phyloP scores from a whole-genome alignment of 2,888 invertebrate genomes.

The Digitonthophagus gazella region DNA sequence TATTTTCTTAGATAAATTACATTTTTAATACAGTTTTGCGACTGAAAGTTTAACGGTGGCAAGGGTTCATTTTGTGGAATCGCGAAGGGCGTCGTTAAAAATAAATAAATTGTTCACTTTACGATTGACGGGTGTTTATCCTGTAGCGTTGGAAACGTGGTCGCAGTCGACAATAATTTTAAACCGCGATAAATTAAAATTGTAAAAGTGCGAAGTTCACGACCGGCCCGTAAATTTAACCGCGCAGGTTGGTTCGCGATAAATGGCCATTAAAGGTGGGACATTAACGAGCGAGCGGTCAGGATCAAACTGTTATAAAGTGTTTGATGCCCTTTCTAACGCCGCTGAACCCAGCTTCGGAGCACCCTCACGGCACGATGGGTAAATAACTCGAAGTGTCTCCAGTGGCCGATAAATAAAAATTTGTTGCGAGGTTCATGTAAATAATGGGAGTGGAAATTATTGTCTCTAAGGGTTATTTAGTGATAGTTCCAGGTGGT shows the following conservation, averaged over 20 bases:
- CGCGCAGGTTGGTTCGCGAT: background rate
- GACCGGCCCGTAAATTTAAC: background rate
- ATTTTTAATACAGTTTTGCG: background rate
- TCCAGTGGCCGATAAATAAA: constrained; percentile 23
- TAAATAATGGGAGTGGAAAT: constrained; percentile 23
- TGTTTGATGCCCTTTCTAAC: background rate
- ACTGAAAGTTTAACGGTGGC: background rate
- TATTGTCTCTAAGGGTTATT: constrained; percentile 11
- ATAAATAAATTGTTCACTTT: background rate
- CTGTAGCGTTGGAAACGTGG: background rate
- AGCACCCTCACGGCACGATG: background rate
- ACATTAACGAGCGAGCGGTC: background rate
- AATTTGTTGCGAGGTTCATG: constrained; percentile 24
- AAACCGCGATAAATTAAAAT: background rate
- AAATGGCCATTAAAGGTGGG: background rate
- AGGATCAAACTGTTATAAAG: background rate
- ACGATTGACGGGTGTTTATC: background rate
- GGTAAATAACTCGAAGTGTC: background rate
- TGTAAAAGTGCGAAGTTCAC: background rate
- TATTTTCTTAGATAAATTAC: background rate
- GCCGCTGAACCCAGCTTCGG: background rate
- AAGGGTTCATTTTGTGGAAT: background rate
- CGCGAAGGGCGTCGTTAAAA: background rate
- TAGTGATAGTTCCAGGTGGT: background rate
- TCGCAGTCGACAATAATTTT: background rate